A percentile compares a stretch with the other conserved stretches of the same genome.
Evolutionary conservation across 2,888 invertebrate genomes (phyloP).

Genomic region (Limnephilus marmoratus): DNA sequence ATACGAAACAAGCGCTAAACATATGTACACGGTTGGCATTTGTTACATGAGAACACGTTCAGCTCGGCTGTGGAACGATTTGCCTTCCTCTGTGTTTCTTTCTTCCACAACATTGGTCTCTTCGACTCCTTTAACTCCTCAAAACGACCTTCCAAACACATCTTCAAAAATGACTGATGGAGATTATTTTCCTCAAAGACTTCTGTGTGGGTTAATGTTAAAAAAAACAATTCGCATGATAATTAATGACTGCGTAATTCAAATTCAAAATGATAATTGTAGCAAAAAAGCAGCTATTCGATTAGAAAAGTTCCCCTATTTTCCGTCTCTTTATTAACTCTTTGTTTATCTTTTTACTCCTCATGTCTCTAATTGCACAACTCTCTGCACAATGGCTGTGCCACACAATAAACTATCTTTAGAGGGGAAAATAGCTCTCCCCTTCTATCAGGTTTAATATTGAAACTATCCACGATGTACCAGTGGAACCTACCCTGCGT

Average conservation of each 20-base stretch:
- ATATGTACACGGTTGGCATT: too few relatives aligned
- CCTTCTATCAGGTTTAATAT: slow-evolving; percentile 7
- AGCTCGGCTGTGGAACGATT: too few relatives aligned
- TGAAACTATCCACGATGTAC: slow-evolving; percentile 2
- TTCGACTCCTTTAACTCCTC: too few relatives aligned
- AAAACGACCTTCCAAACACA: too few relatives aligned
- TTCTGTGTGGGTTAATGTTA: too few relatives aligned
- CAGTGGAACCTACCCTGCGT: not conserved
- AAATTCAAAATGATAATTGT: not conserved
- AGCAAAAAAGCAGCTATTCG: not conserved
- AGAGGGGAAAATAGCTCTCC: slow-evolving; percentile 29
- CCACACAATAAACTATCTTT: slow-evolving; percentile 57
- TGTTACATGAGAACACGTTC: too few relatives aligned
- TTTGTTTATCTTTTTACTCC: slow-evolving; percentile 63
- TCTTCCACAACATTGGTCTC: too few relatives aligned
- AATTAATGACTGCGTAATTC: not conserved
- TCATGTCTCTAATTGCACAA: slow-evolving; percentile 62
- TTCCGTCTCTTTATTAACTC: slow-evolving; percentile 30
- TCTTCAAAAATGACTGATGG: too few relatives aligned
- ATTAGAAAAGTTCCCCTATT: slow-evolving; percentile 13
- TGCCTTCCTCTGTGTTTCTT: too few relatives aligned
- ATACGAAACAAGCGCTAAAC: too few relatives aligned
- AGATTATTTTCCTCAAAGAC: too few relatives aligned
- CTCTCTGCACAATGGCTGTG: slow-evolving; percentile 59
- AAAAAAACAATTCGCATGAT: too few relatives aligned